phyloP scores from a whole-genome alignment of 1,140 invertebrate genomes.

The Trichonephila clavata region DNA sequence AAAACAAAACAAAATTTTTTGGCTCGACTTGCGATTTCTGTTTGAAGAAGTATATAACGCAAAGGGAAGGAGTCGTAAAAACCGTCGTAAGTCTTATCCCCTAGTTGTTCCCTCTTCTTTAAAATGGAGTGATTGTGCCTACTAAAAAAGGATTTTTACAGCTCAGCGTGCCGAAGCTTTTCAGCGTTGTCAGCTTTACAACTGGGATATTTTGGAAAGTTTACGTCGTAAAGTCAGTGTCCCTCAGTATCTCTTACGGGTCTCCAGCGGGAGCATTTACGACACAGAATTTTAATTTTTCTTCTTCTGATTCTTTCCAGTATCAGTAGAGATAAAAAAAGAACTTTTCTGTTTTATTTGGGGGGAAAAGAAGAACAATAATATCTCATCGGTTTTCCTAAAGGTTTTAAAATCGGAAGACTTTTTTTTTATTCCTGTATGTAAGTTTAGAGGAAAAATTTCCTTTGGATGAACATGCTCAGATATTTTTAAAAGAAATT shows the following conservation, averaged over 20 bases:
- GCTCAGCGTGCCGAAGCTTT: conserved; percentile 28
- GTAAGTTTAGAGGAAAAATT: background rate
- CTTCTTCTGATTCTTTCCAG: background rate
- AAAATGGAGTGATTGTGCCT: conserved; percentile 55
- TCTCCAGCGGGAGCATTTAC: conserved; percentile 19
- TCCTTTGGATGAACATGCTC: background rate
- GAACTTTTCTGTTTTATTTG: conserved; percentile 9
- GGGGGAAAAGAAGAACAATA: background rate
- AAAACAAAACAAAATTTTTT: background rate
- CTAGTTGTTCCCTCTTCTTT: conserved; percentile 34
- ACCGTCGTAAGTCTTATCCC: conserved; percentile 27
- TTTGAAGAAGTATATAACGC: conserved; percentile 1
- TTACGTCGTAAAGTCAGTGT: conserved; percentile 37
- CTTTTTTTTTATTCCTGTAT: background rate
- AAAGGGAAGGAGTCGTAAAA: conserved; percentile 29
- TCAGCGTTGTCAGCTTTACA: conserved; percentile 34
- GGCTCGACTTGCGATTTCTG: background rate
- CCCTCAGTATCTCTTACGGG: conserved; percentile 30
- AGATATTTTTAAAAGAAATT: background rate
- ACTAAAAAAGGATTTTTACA: conserved; percentile 53
- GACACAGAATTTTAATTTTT: conserved; percentile 42
- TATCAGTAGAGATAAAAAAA: background rate
- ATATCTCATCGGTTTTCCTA: conserved; percentile 35
- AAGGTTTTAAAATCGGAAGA: background rate
- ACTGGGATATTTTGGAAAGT: conserved; percentile 38